These are phyloP conservation scores for Betta splendens DNA, from an alignment of 2,797 vertebrate genomes.

Conservation along the genomic window DNA sequence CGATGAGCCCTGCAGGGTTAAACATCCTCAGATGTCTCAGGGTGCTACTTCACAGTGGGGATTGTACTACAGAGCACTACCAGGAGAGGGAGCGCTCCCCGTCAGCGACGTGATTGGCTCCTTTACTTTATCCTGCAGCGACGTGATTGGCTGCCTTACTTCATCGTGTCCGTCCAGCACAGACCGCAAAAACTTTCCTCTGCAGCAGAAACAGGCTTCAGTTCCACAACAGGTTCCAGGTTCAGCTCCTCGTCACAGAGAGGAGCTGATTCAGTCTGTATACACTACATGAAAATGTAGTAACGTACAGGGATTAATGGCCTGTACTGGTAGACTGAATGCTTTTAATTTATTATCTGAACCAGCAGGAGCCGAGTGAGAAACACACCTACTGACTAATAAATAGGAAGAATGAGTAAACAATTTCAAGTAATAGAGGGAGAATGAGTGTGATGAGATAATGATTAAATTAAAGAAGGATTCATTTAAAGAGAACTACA, in stretches of 20 bases:
- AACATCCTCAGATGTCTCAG: slow-evolving; percentile 72
- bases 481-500: slow-evolving; percentile 32
- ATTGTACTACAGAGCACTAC: slow-evolving; percentile 61
- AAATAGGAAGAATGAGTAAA: slow-evolving; percentile 15
- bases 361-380: not conserved
- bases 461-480: slow-evolving; percentile 33
- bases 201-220: slow-evolving; percentile 27
- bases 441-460: slow-evolving; percentile 15
- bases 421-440: slow-evolving; percentile 14
- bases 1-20: slow-evolving; percentile 58
- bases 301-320: too few relatives aligned
- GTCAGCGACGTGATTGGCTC: slow-evolving; percentile 44
- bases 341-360: slow-evolving; percentile 19
- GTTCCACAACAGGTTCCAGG: slow-evolving; percentile 41
- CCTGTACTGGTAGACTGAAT: not conserved
- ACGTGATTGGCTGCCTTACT: slow-evolving; percentile 43
- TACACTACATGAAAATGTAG: too few relatives aligned
- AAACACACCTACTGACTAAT: slow-evolving; percentile 1
- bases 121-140: too few relatives aligned
- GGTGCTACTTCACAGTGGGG: slow-evolving; percentile 45
- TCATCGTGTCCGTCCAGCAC: slow-evolving; percentile 22
- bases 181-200: slow-evolving; percentile 13
- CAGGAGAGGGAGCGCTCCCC: slow-evolving; percentile 72
- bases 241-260: slow-evolving; percentile 16
- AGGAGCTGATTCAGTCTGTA: too few relatives aligned